Percentiles rank a stretch among this genome's conserved stretches.
These are phyloP conservation scores for Hycleus phaleratus DNA, from an alignment of 1,140 invertebrate genomes.

Conservation along the genomic window DNA sequence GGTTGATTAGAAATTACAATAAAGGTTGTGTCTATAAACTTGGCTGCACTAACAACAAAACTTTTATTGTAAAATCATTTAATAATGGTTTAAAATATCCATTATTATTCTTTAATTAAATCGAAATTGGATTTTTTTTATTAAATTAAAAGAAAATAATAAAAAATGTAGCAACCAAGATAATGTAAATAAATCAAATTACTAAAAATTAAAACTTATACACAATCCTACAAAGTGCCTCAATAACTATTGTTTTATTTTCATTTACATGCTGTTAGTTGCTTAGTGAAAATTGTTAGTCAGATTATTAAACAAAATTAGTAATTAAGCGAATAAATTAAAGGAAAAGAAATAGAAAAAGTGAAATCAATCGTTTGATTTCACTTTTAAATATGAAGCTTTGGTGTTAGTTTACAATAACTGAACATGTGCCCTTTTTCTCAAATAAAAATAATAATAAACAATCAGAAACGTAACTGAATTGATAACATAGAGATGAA, in stretches of 20 bases:
- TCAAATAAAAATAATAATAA: not conserved
- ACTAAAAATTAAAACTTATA: conserved; percentile 9
- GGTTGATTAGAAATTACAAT: conserved; percentile 26
- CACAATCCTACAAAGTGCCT: not conserved
- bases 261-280: conserved; percentile 5
- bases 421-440: conserved; percentile 10
- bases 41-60: conserved; percentile 15
- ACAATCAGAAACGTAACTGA: not conserved
- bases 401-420: conserved; percentile 10
- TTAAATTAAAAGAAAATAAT: not conserved
- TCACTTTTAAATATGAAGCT: not conserved
- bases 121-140: not conserved
- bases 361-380: not conserved
- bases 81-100: not conserved
- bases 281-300: too few relatives aligned
- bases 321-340: too few relatives aligned
- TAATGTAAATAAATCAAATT: not conserved
- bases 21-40: conserved; percentile 12
- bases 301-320: too few relatives aligned
- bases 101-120: conserved; percentile 1
- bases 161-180: not conserved
- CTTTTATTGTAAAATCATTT: conserved; percentile 4
- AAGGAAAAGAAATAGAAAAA: not conserved
- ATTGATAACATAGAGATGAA: not conserved
- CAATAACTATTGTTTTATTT: not conserved